A percentile compares a stretch with the other conserved stretches of the same genome.
These are phyloP conservation scores for Oryzias dopingdopingensis DNA, from an alignment of 2,797 vertebrate species.

Conservation along the genomic window DNA sequence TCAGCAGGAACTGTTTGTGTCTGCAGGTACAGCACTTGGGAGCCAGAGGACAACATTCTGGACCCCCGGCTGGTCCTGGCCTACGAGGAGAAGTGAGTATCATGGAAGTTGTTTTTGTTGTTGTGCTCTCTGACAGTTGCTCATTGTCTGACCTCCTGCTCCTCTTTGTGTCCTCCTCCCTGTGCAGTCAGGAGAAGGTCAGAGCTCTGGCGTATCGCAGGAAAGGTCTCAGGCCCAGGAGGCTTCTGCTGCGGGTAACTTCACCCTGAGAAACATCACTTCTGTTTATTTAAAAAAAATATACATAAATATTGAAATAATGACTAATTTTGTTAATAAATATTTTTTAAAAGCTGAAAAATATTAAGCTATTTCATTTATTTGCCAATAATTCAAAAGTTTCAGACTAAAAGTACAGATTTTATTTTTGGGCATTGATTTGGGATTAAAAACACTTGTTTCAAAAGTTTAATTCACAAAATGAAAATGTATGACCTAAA, in stretches of 20 bases:
- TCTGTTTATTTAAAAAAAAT: not conserved
- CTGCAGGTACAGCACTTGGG: conserved; percentile 97
- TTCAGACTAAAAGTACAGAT: no score
- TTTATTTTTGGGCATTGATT: no score
- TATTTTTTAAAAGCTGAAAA: no score
- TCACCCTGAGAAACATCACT: not conserved
- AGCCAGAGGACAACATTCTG: conserved; percentile 97
- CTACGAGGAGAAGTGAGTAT: conserved; percentile 95
- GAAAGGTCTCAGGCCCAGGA: conserved; percentile 93
- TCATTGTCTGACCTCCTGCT: conserved; percentile 12
- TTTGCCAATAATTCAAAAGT: no score
- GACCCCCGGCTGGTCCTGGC: conserved; percentile 95
- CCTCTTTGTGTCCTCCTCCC: conserved; percentile 11
- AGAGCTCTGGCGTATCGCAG: conserved; percentile 91
- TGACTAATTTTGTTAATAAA: no score
- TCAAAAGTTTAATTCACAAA: no score
- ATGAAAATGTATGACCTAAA: no score
- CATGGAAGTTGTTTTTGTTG: conserved; percentile 8
- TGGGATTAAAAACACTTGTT: no score
- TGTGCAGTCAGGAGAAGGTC: conserved; percentile 89
- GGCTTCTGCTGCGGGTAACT: conserved; percentile 90
- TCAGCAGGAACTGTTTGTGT: conserved; percentile 26
- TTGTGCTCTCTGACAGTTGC: conserved; percentile 6
- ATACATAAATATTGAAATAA: no score
- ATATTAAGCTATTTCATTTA: no score